Evolutionary conservation across 2,888 invertebrate genomes (phyloP).

Genomic region (Stenoptilia bipunctidactyla): DNA sequence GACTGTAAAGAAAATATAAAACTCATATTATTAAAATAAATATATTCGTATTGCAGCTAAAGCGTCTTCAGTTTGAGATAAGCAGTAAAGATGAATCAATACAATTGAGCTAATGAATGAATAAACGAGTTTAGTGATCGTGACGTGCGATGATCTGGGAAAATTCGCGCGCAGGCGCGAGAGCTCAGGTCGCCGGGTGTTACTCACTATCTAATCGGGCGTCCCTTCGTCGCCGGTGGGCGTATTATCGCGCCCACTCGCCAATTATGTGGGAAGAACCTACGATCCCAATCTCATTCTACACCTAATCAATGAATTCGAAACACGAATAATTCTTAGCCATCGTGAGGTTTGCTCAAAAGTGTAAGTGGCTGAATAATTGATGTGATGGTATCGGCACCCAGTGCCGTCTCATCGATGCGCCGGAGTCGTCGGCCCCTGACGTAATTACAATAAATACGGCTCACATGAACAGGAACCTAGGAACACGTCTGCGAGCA

Average conservation of each 20-base stretch:
- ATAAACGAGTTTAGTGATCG: conserved; percentile 21
- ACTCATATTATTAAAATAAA: too few species aligned
- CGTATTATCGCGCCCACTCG: conserved; percentile 62
- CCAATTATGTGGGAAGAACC: conserved; percentile 70
- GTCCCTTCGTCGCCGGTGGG: conserved; percentile 59
- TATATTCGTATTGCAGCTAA: too few species aligned
- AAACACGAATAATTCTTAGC: neutral
- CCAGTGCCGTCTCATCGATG: conserved; percentile 32
- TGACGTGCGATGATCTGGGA: conserved; percentile 26
- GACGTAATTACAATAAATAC: conserved; percentile 61
- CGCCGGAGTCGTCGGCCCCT: conserved; percentile 34
- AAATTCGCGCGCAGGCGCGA: conserved; percentile 13
- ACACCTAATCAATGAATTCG: conserved; percentile 34
- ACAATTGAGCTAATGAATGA: too few species aligned
- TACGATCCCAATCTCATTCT: conserved; percentile 55
- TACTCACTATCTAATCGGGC: conserved; percentile 59
- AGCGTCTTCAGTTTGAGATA: too few species aligned
- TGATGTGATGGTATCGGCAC: conserved; percentile 30
- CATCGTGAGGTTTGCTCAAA: conserved; percentile 11
- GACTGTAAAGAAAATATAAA: too few species aligned
- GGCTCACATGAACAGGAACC: conserved; percentile 49
- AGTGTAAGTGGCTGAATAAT: conserved; percentile 35
- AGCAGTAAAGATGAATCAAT: too few species aligned
- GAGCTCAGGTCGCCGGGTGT: conserved; percentile 21
- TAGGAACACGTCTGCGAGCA: conserved; percentile 26